Base-by-base conservation (phyloP, 1,140 invertebrate genomes). In the Pemphigus obesinymphae region DNA sequence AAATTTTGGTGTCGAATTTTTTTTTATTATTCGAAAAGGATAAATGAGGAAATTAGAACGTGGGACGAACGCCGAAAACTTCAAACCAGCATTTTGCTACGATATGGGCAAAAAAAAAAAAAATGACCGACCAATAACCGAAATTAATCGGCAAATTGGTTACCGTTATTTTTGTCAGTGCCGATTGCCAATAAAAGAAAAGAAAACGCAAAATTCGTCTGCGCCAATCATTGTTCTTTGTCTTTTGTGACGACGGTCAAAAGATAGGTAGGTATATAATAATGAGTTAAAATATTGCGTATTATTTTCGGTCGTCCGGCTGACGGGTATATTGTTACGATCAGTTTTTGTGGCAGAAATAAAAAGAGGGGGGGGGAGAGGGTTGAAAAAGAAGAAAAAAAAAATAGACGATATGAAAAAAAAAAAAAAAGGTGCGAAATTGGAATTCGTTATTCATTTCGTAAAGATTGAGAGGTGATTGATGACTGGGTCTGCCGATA, bases 381-480 rank as follows among this genome's bases (percentile, higher is more conserved):
- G 66, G n/a, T 45, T 11, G 34, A 70, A 70, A 43, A 70, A 40
- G 29, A 70, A 70, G 66, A 70, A 23, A 45, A 26, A 73, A 48
- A 72, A 73, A 73, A 11, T 5, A 3, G 26, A 31, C 29, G 26
- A 50, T 45, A 11, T n/a, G 13, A 40, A 26, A 48, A 45, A 45
- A 48, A 55, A 45, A 37, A 55, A 48, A 48, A 73, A 78, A 80
- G 55, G 76, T 80, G 53, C 73, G 20, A 80, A 80, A 80, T 63
- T 45, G 76, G 37, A 63, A 80, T 80, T 15, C 76, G 76, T 80
- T 63, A 80, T 80, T 80, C 76, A 80, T 80, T 80, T 80, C 63
- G 76, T 63, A 80, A 80, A 80, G 76, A 80, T 80, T 80, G 76
- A 63, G 53, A 63, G 53, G 76, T 80, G 76, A 80, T 80, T 80